phyloP scores from a whole-genome alignment of 2,888 invertebrate genomes.

The Tanypteryx hageni region DNA sequence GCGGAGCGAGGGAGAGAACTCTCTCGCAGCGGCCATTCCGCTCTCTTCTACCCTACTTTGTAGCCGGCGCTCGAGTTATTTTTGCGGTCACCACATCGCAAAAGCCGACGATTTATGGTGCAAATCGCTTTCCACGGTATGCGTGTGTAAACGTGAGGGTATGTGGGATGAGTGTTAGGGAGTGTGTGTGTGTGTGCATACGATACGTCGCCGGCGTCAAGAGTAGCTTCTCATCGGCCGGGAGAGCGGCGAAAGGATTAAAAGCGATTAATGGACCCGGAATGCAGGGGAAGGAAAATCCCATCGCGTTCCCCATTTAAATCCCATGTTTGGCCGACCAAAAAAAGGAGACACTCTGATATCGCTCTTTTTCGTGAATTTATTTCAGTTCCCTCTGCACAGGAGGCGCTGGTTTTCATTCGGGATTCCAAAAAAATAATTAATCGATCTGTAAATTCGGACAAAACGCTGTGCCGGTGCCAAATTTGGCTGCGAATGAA shows the following conservation, averaged over 20 bases:
- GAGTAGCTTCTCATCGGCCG: not conserved
- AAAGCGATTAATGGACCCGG: too few relatives aligned
- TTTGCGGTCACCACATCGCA: not conserved
- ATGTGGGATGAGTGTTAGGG: not conserved
- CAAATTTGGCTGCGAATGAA: too few relatives aligned
- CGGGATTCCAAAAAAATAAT: too few relatives aligned
- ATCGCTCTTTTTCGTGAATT: too few relatives aligned
- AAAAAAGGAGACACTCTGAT: too few relatives aligned
- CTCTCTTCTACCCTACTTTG: not conserved
- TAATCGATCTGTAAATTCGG: too few relatives aligned
- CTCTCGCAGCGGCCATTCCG: not conserved
- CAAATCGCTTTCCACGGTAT: not conserved
- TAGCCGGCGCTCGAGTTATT: not conserved
- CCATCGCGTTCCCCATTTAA: too few relatives aligned
- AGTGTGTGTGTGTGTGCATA: not conserved
- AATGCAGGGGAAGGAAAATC: too few relatives aligned
- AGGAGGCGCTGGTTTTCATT: too few relatives aligned
- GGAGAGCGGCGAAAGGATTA: not conserved
- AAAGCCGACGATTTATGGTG: not conserved
- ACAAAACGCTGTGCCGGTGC: too few relatives aligned
- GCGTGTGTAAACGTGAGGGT: not conserved
- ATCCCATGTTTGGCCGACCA: too few relatives aligned
- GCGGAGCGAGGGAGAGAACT: not conserved
- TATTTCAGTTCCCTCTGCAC: too few relatives aligned
- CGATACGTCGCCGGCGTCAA: not conserved